Evolutionary conservation across 2,888 invertebrate species (phyloP).

Genomic region (Drosophila flavopinicola): DNA sequence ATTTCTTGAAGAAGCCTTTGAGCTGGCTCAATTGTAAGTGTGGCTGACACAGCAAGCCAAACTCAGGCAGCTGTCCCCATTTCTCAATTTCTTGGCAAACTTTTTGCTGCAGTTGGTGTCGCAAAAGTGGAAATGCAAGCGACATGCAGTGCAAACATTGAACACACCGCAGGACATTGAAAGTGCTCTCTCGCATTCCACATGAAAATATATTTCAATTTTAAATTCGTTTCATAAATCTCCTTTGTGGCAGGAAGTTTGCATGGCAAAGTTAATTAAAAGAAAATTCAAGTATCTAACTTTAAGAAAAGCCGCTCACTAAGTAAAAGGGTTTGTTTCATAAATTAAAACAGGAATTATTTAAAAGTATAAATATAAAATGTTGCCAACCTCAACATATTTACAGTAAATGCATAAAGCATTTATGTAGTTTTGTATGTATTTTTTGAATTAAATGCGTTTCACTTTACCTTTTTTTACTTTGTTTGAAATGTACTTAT

Average conservation of each 20-base stretch:
- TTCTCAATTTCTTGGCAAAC: constrained; percentile 27
- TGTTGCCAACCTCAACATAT: too few species aligned
- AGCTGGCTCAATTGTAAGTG: constrained; percentile 32
- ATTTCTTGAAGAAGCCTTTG: constrained; percentile 22
- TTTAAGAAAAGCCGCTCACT: neutral
- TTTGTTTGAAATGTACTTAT: constrained; percentile 25
- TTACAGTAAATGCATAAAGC: too few species aligned
- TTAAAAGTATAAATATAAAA: too few species aligned
- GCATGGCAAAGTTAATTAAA: constrained; percentile 45
- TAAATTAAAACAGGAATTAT: too few species aligned
- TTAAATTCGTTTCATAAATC: constrained; percentile 25
- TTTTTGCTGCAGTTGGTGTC: constrained; percentile 27
- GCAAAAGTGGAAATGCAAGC: constrained; percentile 15
- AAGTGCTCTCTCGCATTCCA: constrained; percentile 13
- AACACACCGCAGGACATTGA: constrained; percentile 43
- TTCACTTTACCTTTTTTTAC: neutral
- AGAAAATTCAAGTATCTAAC: constrained; percentile 18
- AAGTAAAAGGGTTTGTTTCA: too few species aligned
- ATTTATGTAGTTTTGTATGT: too few species aligned
- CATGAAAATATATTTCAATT: constrained; percentile 38
- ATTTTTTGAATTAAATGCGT: too few species aligned
- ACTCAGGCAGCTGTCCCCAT: constrained; percentile 37
- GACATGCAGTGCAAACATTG: constrained; percentile 9
- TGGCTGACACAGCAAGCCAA: constrained; percentile 36
- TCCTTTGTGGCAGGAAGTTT: constrained; percentile 16